Conservation (phyloP, 1,140 invertebrate species). For the Colletes gigas region DNA sequence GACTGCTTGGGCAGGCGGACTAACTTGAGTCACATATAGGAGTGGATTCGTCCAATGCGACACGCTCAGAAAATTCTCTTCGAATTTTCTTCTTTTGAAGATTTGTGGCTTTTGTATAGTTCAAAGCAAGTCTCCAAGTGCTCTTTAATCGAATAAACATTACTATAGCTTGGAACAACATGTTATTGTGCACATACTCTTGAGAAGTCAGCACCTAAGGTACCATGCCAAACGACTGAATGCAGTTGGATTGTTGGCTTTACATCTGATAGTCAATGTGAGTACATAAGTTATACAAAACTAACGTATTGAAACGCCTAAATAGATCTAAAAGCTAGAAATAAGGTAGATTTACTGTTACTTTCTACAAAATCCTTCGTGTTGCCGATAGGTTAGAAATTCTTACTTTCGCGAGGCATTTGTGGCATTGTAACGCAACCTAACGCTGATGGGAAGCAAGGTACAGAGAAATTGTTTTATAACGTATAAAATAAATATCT, state of each 20-base stretch:
- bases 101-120: not conserved
- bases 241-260: not conserved
- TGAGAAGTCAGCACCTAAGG: not conserved
- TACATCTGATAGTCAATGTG: not conserved
- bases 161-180: not conserved
- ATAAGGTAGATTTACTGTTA: not conserved
- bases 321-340: no score
- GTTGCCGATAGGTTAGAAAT: not conserved
- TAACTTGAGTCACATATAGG: not conserved
- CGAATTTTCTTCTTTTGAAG: not conserved
- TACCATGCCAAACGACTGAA: not conserved
- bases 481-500: not conserved
- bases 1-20: not conserved
- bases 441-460: not conserved
- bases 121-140: not conserved
- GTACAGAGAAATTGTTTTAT: not conserved
- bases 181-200: slow-evolving; percentile 28
- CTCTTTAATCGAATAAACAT: not conserved
- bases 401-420: not conserved
- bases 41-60: slow-evolving; percentile 12
- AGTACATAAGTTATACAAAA: not conserved
- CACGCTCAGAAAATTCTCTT: not conserved
- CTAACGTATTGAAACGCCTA: not conserved
- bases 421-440: not conserved
- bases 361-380: not conserved